These are phyloP conservation scores for Chaetoderma sp. DNA, from an alignment of 2,888 invertebrate genomes.

Conservation along the genomic window DNA sequence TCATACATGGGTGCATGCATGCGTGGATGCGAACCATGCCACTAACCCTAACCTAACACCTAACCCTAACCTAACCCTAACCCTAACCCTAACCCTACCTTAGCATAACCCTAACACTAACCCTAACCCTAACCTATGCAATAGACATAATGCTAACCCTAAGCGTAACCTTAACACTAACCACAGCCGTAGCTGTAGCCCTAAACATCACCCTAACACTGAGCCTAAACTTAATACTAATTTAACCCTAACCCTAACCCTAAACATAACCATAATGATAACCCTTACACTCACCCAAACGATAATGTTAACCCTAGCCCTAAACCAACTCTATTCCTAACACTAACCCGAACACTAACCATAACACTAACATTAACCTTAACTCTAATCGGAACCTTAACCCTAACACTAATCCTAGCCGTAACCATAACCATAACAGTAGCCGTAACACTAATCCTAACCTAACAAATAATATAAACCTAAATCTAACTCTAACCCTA, in stretches of 20 bases:
- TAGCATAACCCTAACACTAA: no score
- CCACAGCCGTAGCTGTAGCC: conserved; percentile 33
- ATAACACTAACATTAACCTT: conserved; percentile 16
- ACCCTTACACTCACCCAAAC: conserved; percentile 34
- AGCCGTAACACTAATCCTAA: background rate
- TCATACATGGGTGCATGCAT: background rate
- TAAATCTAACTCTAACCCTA: background rate
- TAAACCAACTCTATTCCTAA: conserved; percentile 9
- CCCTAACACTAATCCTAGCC: conserved; percentile 3
- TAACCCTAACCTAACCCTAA: no score
- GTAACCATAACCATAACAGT: background rate
- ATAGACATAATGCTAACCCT: no score
- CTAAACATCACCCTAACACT: conserved; percentile 27
- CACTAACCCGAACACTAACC: conserved; percentile 26
- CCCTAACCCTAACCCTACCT: no score
- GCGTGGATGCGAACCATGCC: no score
- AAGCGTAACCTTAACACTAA: no score
- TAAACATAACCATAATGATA: conserved; percentile 33
- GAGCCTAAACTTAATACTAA: conserved; percentile 33
- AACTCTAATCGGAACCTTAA: conserved; percentile 15
- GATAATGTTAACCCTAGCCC: conserved; percentile 26
- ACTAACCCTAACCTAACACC: no score
- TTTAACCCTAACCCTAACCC: conserved; percentile 39
- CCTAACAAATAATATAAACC: background rate
- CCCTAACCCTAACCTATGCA: no score